phyloP scores from a whole-genome alignment of 1,140 invertebrate species.

The Orchestia grillus region DNA sequence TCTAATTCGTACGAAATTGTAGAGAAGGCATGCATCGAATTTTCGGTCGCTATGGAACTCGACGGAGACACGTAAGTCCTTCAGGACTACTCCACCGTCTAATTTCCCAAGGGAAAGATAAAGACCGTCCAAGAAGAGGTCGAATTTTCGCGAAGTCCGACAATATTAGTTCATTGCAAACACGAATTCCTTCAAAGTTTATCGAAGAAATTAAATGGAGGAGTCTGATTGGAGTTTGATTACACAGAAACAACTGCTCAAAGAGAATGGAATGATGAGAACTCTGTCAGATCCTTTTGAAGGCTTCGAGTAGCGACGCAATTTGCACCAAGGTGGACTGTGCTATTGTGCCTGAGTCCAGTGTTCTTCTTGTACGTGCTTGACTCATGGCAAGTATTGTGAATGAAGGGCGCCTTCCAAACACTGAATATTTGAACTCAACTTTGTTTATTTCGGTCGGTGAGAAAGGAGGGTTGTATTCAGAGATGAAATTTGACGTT shows the following conservation, averaged over 20 bases:
- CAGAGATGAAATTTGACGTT: not conserved
- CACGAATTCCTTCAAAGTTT: conserved; percentile 15
- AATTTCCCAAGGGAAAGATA: conserved; percentile 45
- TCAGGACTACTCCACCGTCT: not conserved
- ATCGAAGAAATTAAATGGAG: conserved; percentile 13
- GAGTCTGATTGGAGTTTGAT: conserved; percentile 13
- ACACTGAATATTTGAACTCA: not conserved
- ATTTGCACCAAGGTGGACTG: not conserved
- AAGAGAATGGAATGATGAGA: not conserved
- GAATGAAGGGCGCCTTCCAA: not conserved
- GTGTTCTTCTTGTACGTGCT: not conserved
- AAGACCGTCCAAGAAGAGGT: not conserved
- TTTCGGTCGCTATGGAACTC: not conserved
- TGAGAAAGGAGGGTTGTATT: not conserved
- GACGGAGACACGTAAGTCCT: not conserved
- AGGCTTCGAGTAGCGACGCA: not conserved
- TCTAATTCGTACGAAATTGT: not conserved
- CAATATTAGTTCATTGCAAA: conserved; percentile 45
- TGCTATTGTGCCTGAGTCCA: not conserved
- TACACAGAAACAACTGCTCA: conserved; percentile 17
- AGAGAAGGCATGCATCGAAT: not conserved
- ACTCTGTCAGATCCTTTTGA: not conserved
- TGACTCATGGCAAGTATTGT: not conserved
- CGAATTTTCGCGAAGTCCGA: not conserved
- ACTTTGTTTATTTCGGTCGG: not conserved